Base-by-base conservation (phyloP, 2,797 vertebrate species). In the Zenarchopterus dispar region DNA sequence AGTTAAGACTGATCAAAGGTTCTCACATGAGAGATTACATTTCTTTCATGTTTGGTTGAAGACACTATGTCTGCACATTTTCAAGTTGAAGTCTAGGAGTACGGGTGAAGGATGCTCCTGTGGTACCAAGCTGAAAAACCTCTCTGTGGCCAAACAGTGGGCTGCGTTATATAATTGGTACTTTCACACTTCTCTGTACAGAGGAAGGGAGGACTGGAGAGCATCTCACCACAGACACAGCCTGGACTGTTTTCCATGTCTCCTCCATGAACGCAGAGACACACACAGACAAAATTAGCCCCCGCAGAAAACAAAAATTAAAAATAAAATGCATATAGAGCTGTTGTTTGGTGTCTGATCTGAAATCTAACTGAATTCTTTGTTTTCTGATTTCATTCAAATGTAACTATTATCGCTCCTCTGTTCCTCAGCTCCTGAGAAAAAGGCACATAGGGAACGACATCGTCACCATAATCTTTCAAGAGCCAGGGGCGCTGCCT, bases 401-500 rank as follows among this genome's bases (percentile, higher is more conserved):
- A 71, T 70, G 36, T 75, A 1, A 4, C 56, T 56, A 13, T 66
- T 39, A 1, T 41, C 15, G 73, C 44, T 52, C 4, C 21, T 24
- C 18, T 39, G 6, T 19, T 62, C 42, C 56, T 61, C 84, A 98
- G 97, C 93, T 98, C 19, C 88, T 98, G 51, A 90, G 97, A 71
- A 98, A 98, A 88, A 91, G 97, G 60, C 97, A 99, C 92, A 99
- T 99, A 36, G 97, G 97, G 24, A 99, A 98, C 3, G 97, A 99
- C 87, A 98, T 98, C 2, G 97, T 98, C 82, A 99, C 97, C 54
- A 93, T 99, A 86, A 95, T 98, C 91, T 99, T 99, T 91, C 97
- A 99, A 73, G 97, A 99, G 75, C 96, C 96, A 0, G 97, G 96
- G 1, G 96, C 96, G 0, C 58, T 94, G 67, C 95, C 97, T 2